A percentile compares a stretch with the other conserved stretches of the same genome.
These are phyloP conservation scores for Thunnus albacares DNA, from an alignment of 2,797 vertebrate species.

Conservation along the genomic window DNA sequence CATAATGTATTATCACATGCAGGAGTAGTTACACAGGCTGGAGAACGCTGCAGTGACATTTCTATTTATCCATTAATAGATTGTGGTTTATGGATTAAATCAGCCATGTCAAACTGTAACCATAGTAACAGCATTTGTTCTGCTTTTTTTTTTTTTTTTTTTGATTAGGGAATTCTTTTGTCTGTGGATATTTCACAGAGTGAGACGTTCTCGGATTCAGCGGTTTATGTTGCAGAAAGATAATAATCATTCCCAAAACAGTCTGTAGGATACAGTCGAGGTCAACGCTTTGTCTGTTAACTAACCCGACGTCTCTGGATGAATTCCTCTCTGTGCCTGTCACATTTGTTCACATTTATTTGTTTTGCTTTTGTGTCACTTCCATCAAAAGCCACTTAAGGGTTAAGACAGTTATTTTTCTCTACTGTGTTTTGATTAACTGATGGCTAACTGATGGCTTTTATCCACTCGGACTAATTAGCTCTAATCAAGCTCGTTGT, in stretches of 20 bases:
- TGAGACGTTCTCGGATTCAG: neutral
- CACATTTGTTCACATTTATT: too few relatives aligned
- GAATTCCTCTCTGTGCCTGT: neutral
- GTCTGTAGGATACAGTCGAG: neutral
- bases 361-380: neutral
- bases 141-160: neutral
- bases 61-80: constrained; percentile 32
- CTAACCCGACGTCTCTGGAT: neutral
- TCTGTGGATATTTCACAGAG: neutral
- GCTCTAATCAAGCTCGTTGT: too few relatives aligned
- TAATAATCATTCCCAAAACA: neutral
- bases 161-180: neutral
- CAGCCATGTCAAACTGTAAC: constrained; percentile 20
- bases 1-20: constrained; percentile 19
- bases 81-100: constrained; percentile 29
- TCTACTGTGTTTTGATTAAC: too few relatives aligned
- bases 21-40: neutral
- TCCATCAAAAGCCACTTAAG: neutral
- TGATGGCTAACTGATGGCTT: neutral
- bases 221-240: neutral
- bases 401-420: neutral
- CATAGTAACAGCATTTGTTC: constrained; percentile 33
- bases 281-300: neutral
- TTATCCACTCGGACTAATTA: neutral
- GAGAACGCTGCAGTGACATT: constrained; percentile 26